Evolutionary conservation across 2,113 vertebrate genomes (phyloP), one percentile per base, ranked within the genome.

Genomic region (Alligator mississippiensis): DNA sequence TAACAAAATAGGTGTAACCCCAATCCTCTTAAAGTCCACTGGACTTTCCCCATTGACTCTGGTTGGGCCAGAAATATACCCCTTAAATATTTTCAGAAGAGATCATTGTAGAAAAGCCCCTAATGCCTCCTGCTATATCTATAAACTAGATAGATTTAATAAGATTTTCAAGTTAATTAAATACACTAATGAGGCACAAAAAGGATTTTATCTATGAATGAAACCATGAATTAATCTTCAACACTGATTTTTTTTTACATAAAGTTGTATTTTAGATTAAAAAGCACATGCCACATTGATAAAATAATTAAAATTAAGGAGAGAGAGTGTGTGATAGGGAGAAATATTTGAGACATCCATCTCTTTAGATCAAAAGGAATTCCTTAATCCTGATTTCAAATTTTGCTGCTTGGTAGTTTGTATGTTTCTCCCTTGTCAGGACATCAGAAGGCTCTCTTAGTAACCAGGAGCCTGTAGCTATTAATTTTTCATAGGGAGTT

Each of bases 401-500:
- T 76, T 85, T 60, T 10, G 6, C 38, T 80, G 34, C 66, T 74
- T 66, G 34, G 75, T 68, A 75, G 82, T 63, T 72, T n/a, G 12
- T 47, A 54, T 0, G 1, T 57, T 63, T 78, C 77, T 96, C 61
- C 68, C 61, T 60, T 80, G 63, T 60, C 85, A 92, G 85, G 58
- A 62, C 34, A 93, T 77, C 85, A 91, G 64, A 88, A 94, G 13
- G 68, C 82, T 90, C 62, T 60, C 80, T 77, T 74, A 81, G 68
- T 25, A 95, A 93, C 1, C 0, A 96, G 78, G 4, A 79, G 76
- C 76, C 85, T 24, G 62, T 9, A 87, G 84, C 78, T 85, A 85
- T 91, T 92, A 79, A 81, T 85, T 94, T 95, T 93, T 93, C 84
- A 93, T 12, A 30, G 38, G 64, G 13, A 90, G 38, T 54, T 80